Conservation (phyloP, 2,888 invertebrate species). For the Stenodema calcarata region DNA sequence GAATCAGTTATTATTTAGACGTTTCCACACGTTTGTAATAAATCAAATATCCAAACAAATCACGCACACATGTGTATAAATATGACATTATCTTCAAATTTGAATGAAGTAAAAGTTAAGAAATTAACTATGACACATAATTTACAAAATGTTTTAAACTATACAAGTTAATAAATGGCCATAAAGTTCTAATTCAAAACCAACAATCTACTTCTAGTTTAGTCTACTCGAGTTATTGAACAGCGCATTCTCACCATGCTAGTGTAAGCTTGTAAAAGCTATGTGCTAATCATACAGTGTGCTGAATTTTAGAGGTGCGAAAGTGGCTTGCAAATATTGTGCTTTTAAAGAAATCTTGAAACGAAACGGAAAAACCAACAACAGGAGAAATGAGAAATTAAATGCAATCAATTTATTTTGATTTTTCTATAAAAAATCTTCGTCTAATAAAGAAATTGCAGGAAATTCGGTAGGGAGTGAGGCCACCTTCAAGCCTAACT, state of each 20-base stretch:
- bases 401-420: conserved; percentile 7
- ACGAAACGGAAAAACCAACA: not conserved
- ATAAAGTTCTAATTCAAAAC: not conserved
- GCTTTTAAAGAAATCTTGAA: conserved; percentile 6
- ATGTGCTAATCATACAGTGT: conserved; percentile 34
- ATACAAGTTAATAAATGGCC: not conserved
- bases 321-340: conserved; percentile 35
- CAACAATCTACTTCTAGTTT: not conserved
- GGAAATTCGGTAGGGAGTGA: conserved; percentile 7
- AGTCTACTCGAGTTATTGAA: not conserved
- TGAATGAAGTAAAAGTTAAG: not conserved
- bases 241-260: conserved; percentile 29
- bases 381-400: conserved; percentile 9
- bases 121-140: not conserved
- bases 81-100: no score
- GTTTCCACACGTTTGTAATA: not conserved
- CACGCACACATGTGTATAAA: not conserved
- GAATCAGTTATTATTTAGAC: not conserved
- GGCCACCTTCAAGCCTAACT: conserved; percentile 62
- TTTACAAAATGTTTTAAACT: not conserved
- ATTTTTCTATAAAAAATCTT: conserved; percentile 27
- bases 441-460: not conserved
- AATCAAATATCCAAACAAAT: not conserved
- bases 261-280: conserved; percentile 22
- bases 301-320: conserved; percentile 32